phyloP scores from a whole-genome alignment of 2,113 vertebrate genomes.

The Telmatochromis brachygnathus region DNA sequence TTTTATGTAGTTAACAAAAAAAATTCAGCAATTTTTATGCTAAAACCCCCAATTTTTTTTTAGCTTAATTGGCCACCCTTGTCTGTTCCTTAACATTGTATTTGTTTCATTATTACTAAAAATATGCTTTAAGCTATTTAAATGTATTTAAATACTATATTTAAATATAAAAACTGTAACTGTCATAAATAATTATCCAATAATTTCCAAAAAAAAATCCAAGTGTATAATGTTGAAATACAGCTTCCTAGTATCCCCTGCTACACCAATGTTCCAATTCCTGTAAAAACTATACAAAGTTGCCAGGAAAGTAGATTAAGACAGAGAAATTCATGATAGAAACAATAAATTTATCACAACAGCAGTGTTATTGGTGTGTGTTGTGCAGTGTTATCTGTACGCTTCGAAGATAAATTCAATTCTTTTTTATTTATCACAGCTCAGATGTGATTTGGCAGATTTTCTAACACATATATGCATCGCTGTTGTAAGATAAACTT shows the following conservation, averaged over 20 bases:
- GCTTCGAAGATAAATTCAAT: background rate
- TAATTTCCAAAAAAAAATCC: background rate
- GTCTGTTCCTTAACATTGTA: background rate
- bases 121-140: background rate
- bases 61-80: background rate
- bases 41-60: rapidly evolving
- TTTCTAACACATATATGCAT: background rate
- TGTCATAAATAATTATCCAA: background rate
- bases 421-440: background rate
- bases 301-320: background rate
- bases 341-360: background rate
- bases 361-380: background rate
- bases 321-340: background rate
- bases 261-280: background rate
- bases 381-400: background rate
- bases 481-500: background rate
- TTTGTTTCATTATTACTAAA: background rate
- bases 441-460: background rate
- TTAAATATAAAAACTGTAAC: background rate
- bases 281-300: background rate
- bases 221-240: background rate
- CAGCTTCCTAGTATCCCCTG: background rate
- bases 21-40: background rate
- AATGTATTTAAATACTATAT: background rate
- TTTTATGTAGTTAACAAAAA: background rate